A percentile compares a stretch with the other conserved stretches of the same genome.
phyloP scores from a whole-genome alignment of 2,113 vertebrate genomes.

The Eolophus roseicapilla region DNA sequence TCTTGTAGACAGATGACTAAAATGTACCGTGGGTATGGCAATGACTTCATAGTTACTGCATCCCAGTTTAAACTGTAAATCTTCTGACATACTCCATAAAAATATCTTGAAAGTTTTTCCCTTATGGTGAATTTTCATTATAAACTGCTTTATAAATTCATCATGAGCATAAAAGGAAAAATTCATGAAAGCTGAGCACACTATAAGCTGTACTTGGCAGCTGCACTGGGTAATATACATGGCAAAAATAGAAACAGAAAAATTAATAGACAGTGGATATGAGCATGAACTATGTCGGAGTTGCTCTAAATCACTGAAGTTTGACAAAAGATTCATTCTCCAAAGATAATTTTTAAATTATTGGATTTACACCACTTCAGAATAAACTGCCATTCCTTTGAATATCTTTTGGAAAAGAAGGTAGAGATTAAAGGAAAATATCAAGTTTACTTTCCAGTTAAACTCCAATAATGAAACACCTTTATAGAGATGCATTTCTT shows the following conservation, averaged over 20 bases:
- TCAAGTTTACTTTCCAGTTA: neutral
- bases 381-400: neutral
- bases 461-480: neutral
- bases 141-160: neutral
- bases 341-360: constrained; percentile 6
- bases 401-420: neutral
- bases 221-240: neutral
- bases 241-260: constrained; percentile 26
- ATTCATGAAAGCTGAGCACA: neutral
- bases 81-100: constrained; percentile 10
- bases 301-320: neutral
- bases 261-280: neutral
- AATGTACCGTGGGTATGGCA: neutral
- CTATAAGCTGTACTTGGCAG: constrained; percentile 1
- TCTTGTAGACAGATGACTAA: constrained; percentile 16
- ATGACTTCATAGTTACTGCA: constrained; percentile 10
- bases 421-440: neutral
- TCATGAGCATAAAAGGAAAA: constrained; percentile 19
- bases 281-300: neutral
- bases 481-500: neutral
- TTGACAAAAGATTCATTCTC: neutral
- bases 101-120: constrained; percentile 23
- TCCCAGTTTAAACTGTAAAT: constrained; percentile 18
- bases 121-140: neutral
- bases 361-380: neutral